phyloP scores from a whole-genome alignment of 1,140 invertebrate genomes.

The Helicoverpa zea region DNA sequence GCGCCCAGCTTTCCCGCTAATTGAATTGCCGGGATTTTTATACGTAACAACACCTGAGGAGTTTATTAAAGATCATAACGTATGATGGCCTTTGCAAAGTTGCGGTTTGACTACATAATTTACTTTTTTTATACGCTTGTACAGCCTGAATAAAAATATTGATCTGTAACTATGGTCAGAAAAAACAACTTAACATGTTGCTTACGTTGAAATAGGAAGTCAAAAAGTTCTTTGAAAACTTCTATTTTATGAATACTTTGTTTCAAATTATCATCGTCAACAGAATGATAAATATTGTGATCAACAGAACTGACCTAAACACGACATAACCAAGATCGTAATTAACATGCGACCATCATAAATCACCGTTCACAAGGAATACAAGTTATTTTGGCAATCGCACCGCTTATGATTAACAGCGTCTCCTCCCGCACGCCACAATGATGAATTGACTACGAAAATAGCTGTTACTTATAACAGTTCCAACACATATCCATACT shows the following conservation, averaged over 20 bases:
- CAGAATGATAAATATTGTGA: conserved; percentile 60
- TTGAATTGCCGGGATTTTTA: conserved; percentile 85
- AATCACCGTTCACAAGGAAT: conserved; percentile 75
- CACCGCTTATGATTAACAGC: conserved; percentile 78
- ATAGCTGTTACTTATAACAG: conserved; percentile 76
- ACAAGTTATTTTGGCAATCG: conserved; percentile 84
- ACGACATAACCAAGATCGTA: conserved; percentile 64
- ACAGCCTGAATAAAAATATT: conserved; percentile 6
- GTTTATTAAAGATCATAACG: conserved; percentile 61
- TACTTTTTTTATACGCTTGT: background rate
- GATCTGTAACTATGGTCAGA: too few relatives aligned
- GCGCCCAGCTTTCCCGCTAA: conserved; percentile 80
- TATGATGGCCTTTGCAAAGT: conserved; percentile 38
- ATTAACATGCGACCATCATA: conserved; percentile 76
- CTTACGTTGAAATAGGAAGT: too few relatives aligned
- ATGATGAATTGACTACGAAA: conserved; percentile 81
- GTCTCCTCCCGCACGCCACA: conserved; percentile 65
- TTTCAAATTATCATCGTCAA: background rate
- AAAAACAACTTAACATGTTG: too few relatives aligned
- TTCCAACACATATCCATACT: conserved; percentile 51
- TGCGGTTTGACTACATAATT: conserved; percentile 30
- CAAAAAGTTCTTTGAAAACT: background rate
- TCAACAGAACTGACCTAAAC: conserved; percentile 64
- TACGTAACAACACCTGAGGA: conserved; percentile 76
- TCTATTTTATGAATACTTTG: background rate